Evolutionary conservation across 2,113 vertebrate species (phyloP).

Genomic region (Hippocampus comes): DNA sequence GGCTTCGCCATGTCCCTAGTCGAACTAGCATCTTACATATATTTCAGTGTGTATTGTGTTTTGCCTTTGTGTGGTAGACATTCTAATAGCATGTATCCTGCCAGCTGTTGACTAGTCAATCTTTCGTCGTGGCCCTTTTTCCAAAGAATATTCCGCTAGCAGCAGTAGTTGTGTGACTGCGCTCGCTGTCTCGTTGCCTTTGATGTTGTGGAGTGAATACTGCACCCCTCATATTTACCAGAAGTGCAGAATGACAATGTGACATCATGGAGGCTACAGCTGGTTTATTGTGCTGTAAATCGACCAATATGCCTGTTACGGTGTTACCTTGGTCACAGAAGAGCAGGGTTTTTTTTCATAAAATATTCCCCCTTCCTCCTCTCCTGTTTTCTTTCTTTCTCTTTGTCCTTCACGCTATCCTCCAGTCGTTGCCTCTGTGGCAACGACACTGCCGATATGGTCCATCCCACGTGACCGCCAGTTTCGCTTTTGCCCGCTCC

Average conservation of each 20-base stretch:
- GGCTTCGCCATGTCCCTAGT: neutral
- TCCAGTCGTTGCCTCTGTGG: neutral
- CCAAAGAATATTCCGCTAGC: neutral
- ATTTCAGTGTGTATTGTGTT: neutral
- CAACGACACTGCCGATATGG: neutral
- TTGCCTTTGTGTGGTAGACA: neutral
- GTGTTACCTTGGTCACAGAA: neutral
- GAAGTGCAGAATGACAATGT: neutral
- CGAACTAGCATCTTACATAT: neutral
- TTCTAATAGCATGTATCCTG: neutral
- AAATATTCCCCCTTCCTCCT: neutral
- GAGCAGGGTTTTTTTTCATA: neutral
- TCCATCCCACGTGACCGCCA: neutral
- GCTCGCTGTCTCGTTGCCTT: neutral
- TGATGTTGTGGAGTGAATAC: neutral
- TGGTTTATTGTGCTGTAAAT: neutral
- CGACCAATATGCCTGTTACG: too few species aligned
- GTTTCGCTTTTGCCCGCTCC: neutral
- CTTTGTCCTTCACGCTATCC: neutral
- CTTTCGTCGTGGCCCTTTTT: neutral
- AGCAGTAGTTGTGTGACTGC: neutral
- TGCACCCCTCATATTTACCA: neutral
- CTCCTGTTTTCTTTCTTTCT: slow-evolving; percentile 2
- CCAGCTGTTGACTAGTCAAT: neutral
- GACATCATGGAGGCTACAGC: neutral